Evolutionary conservation across 2,113 vertebrate species (phyloP).

Genomic region (Ciconia maguari): DNA sequence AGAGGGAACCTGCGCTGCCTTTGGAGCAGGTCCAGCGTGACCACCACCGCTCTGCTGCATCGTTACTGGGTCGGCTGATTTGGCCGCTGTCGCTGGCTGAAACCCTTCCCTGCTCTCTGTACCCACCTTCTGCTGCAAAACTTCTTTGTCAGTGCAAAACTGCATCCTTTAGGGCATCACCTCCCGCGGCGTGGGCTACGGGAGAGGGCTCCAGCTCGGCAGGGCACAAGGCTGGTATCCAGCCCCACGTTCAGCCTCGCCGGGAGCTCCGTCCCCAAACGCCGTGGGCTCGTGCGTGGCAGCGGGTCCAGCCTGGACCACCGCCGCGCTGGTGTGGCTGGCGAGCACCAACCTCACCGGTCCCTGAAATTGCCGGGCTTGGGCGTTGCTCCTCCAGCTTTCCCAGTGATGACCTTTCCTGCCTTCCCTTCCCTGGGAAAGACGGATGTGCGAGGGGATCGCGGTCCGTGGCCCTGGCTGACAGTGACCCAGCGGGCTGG

Average conservation of each 20-base stretch:
- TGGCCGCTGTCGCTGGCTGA: background rate
- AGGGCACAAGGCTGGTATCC: background rate
- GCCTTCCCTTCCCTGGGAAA: background rate
- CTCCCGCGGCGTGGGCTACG: accelerated
- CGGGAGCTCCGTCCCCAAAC: background rate
- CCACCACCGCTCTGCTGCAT: background rate
- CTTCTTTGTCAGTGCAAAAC: background rate
- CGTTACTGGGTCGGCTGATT: background rate
- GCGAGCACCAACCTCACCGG: background rate
- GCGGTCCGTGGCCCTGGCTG: background rate
- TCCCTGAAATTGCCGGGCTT: background rate
- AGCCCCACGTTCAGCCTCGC: accelerated
- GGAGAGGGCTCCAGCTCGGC: background rate
- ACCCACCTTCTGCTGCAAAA: background rate
- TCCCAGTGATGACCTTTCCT: background rate
- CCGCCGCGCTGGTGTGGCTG: accelerated
- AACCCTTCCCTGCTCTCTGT: background rate
- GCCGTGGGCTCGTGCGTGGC: accelerated
- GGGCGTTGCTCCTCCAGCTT: background rate
- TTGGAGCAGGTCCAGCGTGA: background rate
- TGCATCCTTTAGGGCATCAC: accelerated
- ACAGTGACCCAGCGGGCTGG: background rate
- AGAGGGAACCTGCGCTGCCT: background rate
- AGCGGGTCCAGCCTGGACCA: background rate
- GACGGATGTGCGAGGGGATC: accelerated